phyloP scores from a whole-genome alignment of 2,888 invertebrate species.

The Xylota sylvarum region DNA sequence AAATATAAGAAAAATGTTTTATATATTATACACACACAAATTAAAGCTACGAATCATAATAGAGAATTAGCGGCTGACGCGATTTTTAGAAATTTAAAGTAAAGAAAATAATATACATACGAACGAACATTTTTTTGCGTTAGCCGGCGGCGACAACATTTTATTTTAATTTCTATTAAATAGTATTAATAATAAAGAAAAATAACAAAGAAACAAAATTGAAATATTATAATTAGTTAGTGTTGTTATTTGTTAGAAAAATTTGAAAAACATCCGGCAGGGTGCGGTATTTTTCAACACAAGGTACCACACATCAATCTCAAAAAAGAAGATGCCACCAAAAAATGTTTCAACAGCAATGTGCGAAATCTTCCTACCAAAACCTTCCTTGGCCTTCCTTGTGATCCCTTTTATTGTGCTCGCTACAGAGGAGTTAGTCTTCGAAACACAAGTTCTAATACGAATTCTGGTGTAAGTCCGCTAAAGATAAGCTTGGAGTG shows the following conservation, averaged over 20 bases:
- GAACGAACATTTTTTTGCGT: conserved; percentile 53
- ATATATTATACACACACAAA: conserved; percentile 45
- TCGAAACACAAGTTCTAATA: too few species aligned
- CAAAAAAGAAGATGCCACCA: too few species aligned
- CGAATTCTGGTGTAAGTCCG: too few species aligned
- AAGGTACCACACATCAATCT: too few species aligned
- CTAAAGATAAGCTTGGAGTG: too few species aligned
- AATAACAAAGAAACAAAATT: conserved; percentile 52
- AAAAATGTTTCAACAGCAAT: too few species aligned
- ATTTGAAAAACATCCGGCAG: too few species aligned
- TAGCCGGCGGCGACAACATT: conserved; percentile 55
- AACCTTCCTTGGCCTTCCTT: too few species aligned
- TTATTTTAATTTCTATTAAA: conserved; percentile 71
- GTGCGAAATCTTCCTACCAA: too few species aligned
- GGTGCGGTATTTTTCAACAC: too few species aligned
- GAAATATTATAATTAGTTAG: conserved; percentile 1
- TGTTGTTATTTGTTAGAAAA: not conserved
- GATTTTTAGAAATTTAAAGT: conserved; percentile 9
- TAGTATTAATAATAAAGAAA: conserved; percentile 64
- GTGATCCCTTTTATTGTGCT: too few species aligned
- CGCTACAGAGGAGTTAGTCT: too few species aligned
- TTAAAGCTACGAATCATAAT: conserved; percentile 46
- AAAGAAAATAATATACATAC: conserved; percentile 1
- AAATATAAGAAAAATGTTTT: conserved; percentile 42
- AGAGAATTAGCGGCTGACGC: conserved; percentile 48